These are phyloP conservation scores for Pygathrix nemaeus DNA, from an alignment of 2,113 vertebrate genomes.

Conservation along the genomic window DNA sequence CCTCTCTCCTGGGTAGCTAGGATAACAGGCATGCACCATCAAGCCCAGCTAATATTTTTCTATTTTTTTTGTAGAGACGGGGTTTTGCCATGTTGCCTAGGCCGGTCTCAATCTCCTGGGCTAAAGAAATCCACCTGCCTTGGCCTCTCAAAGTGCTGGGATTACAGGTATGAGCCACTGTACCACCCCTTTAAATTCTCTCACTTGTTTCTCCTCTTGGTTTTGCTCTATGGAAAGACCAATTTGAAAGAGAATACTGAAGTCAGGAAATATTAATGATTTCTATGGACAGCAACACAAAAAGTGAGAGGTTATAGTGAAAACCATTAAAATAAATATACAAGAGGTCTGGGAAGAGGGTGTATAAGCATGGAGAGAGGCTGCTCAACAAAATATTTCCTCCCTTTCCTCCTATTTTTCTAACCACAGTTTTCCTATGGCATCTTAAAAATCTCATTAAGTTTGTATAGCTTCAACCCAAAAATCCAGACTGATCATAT, in stretches of 20 bases:
- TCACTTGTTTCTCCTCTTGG: background rate
- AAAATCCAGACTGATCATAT: background rate
- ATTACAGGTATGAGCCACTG: background rate
- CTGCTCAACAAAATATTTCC: background rate
- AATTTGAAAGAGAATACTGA: background rate
- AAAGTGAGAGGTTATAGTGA: background rate
- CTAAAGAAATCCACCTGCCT: background rate
- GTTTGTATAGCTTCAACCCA: background rate
- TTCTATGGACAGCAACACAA: background rate
- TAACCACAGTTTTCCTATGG: background rate
- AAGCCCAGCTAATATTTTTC: background rate
- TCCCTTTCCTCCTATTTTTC: slow-evolving; percentile 15
- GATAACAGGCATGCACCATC: background rate
- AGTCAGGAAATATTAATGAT: background rate
- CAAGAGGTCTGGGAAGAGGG: background rate
- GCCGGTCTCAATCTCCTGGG: background rate
- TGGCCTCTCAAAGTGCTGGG: background rate
- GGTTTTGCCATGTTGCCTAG: background rate
- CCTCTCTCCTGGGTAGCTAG: too few relatives aligned
- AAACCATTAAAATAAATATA: background rate
- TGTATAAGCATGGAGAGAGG: background rate
- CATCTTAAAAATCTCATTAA: background rate
- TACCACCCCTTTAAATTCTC: background rate
- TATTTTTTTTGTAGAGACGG: background rate
- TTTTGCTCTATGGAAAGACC: background rate